A percentile compares a stretch with the other conserved stretches of the same genome.
phyloP scores from a whole-genome alignment of 2,888 invertebrate species.

The Plemyria rubiginata region DNA sequence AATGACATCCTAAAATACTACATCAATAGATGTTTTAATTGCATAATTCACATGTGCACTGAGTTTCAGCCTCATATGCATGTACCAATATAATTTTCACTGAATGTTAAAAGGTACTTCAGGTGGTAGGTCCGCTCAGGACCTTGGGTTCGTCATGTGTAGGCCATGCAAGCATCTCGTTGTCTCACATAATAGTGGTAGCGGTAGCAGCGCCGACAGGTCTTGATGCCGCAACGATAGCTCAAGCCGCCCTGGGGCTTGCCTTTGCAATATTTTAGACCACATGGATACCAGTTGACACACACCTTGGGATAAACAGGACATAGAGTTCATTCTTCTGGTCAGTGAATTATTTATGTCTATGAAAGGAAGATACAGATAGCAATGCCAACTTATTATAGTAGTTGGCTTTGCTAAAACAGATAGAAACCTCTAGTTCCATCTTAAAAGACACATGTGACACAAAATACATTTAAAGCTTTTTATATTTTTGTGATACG shows the following conservation, averaged over 20 bases:
- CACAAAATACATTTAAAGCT: too few species aligned
- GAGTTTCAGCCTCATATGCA: constrained; percentile 27
- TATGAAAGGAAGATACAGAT: too few species aligned
- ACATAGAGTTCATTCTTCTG: not conserved
- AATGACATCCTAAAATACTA: constrained; percentile 10
- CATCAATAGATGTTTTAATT: constrained; percentile 20
- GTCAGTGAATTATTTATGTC: not conserved
- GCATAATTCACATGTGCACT: constrained; percentile 24
- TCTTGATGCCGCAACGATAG: constrained; percentile 98
- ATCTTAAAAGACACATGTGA: too few species aligned
- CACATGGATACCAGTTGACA: constrained; percentile 98
- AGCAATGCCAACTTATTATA: too few species aligned
- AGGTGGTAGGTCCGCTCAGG: constrained; percentile 40
- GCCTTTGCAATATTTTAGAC: constrained; percentile 96
- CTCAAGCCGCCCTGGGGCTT: constrained; percentile 87
- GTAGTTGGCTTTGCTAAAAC: too few species aligned
- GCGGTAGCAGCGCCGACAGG: constrained; percentile 95
- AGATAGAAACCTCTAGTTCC: too few species aligned
- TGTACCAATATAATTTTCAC: constrained; percentile 13
- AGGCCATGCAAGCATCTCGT: constrained; percentile 85
- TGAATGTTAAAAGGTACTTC: constrained; percentile 42
- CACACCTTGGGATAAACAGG: constrained; percentile 79
- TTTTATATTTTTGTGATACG: too few species aligned
- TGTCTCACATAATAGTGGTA: constrained; percentile 94
- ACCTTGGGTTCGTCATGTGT: constrained; percentile 66